Evolutionary conservation across 2,797 vertebrate genomes (phyloP).

Genomic region (Chelidonichthys spinosus): DNA sequence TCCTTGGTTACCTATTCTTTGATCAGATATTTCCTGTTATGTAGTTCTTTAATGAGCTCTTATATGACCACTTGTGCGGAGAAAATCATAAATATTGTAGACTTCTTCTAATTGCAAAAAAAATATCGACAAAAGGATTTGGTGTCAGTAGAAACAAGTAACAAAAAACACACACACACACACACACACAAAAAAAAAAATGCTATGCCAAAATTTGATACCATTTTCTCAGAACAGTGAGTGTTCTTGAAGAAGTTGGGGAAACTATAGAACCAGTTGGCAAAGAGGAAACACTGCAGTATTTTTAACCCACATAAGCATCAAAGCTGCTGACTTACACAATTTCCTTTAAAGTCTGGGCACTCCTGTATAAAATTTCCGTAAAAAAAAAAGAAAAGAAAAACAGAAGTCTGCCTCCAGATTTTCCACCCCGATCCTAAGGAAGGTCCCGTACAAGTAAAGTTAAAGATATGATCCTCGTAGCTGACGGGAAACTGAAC

Average conservation of each 20-base stretch:
- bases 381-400: slow-evolving; percentile 11
- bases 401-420: slow-evolving; percentile 14
- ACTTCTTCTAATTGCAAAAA: too few relatives aligned
- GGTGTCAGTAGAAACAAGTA: too few relatives aligned
- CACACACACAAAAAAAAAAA: too few relatives aligned
- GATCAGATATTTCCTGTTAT: not conserved
- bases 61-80: not conserved
- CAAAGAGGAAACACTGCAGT: slow-evolving; percentile 45
- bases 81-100: too few relatives aligned
- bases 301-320: slow-evolving; percentile 50
- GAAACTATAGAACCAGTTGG: slow-evolving; percentile 7
- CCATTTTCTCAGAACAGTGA: not conserved
- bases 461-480: not conserved
- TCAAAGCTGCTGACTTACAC: slow-evolving; percentile 56
- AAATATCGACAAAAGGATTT: too few relatives aligned
- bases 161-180: too few relatives aligned
- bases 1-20: not conserved
- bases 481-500: not conserved
- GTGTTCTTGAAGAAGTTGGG: not conserved
- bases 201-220: not conserved
- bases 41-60: not conserved
- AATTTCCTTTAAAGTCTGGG: slow-evolving; percentile 41
- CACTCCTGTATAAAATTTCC: slow-evolving; percentile 32
- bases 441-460: not conserved
- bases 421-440: slow-evolving; percentile 24